phyloP scores from a whole-genome alignment of 2,113 vertebrate species.

The Uropsilus gracilis region DNA sequence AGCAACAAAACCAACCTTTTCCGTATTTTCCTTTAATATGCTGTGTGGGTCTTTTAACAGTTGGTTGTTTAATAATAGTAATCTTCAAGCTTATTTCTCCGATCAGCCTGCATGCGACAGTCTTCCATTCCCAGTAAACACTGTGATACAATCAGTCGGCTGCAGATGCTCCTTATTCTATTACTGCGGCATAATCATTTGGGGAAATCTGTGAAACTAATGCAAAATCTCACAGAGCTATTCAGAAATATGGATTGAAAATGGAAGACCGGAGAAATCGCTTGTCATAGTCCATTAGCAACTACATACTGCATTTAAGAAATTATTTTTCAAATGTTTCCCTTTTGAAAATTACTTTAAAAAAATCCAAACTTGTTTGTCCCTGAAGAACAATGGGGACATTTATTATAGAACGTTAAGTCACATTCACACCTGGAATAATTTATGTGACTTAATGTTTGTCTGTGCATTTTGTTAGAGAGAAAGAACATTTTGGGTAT shows the following conservation, averaged over 20 bases:
- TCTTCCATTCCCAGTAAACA: slow-evolving; percentile 29
- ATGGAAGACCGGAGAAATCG: slow-evolving; percentile 48
- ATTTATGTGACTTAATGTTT: not conserved
- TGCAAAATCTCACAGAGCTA: slow-evolving; percentile 38
- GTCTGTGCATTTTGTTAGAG: not conserved
- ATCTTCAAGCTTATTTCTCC: slow-evolving; percentile 51
- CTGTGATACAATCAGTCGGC: slow-evolving; percentile 17
- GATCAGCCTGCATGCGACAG: not conserved
- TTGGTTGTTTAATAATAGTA: slow-evolving; percentile 79
- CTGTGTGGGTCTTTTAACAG: slow-evolving; percentile 54
- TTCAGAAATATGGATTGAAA: slow-evolving; percentile 64
- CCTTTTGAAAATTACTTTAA: not conserved
- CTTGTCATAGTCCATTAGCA: slow-evolving; percentile 46
- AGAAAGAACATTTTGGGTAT: not conserved
- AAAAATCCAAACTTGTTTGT: slow-evolving; percentile 34
- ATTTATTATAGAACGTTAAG: not conserved
- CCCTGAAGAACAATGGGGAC: slow-evolving; percentile 26
- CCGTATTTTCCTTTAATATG: slow-evolving; percentile 43
- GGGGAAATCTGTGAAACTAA: slow-evolving; percentile 61
- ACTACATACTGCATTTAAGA: not conserved
- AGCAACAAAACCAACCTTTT: slow-evolving; percentile 49
- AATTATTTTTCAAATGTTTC: slow-evolving; percentile 50
- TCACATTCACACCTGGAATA: not conserved
- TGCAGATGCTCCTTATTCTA: slow-evolving; percentile 51
- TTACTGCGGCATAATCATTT: slow-evolving; percentile 40